A percentile compares a stretch with the other conserved stretches of the same genome.
Conservation (phyloP, 2,113 vertebrate genomes). For the Origma solitaria region DNA sequence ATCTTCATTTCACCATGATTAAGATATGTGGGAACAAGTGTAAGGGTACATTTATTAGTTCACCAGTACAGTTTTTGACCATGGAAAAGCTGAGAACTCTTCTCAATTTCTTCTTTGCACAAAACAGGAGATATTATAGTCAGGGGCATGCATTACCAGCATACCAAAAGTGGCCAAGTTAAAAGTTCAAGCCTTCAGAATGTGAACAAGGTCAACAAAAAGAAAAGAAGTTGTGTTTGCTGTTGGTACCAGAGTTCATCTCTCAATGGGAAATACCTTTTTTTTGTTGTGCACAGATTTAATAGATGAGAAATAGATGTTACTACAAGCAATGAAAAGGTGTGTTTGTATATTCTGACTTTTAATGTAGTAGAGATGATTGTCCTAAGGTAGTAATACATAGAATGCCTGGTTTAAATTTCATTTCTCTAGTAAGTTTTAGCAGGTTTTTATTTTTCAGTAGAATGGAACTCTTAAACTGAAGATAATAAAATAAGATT, state of each 20-base stretch:
- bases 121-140: not conserved
- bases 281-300: not conserved
- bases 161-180: not conserved
- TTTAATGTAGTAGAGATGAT: not conserved
- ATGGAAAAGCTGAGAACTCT: not conserved
- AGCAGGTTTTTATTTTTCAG: not conserved
- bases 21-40: not conserved
- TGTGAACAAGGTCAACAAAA: not conserved
- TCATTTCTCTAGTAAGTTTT: not conserved
- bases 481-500: not conserved
- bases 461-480: not conserved
- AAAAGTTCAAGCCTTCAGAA: not conserved
- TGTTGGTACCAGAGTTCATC: not conserved
- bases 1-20: not conserved
- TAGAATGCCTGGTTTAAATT: not conserved
- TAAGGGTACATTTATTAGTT: not conserved
- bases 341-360: not conserved
- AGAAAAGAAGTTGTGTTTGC: not conserved
- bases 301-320: not conserved
- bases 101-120: not conserved
- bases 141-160: not conserved
- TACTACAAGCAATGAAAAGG: not conserved
- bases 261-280: not conserved
- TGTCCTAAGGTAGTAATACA: not conserved
- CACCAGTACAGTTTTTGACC: not conserved